Conservation (phyloP, 2,888 invertebrate species). For the Tachystola acroxantha region DNA sequence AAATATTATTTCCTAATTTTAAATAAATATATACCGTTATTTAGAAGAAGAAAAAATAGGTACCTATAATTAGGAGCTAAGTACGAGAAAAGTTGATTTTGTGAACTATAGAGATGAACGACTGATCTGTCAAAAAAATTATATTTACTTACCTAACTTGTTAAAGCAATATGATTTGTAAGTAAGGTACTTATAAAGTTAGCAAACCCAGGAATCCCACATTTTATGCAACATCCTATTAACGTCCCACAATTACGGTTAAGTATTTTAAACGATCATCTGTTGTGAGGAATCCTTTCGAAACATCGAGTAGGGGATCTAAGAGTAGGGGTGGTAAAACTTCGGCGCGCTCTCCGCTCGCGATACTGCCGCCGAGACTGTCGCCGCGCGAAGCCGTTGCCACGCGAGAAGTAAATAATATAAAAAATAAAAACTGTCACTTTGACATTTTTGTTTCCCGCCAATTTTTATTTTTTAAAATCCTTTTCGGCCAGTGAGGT, state of each 20-base stretch:
- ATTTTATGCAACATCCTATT: slow-evolving; percentile 56
- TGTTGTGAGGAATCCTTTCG: slow-evolving; percentile 58
- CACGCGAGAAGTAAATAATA: slow-evolving; percentile 31
- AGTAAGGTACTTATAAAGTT: too few relatives aligned
- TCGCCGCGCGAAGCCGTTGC: slow-evolving; percentile 50
- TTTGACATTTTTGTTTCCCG: slow-evolving; percentile 18
- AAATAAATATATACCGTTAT: too few relatives aligned
- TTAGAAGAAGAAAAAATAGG: too few relatives aligned
- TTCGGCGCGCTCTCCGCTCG: slow-evolving; percentile 47
- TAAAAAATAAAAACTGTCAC: slow-evolving; percentile 19
- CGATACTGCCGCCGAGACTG: slow-evolving; percentile 54
- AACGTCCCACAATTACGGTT: slow-evolving; percentile 38
- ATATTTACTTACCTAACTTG: too few relatives aligned
- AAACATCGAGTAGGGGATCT: slow-evolving; percentile 60
- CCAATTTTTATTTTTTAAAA: slow-evolving; percentile 22
- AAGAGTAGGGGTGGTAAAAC: slow-evolving; percentile 75
- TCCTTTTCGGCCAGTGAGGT: slow-evolving; percentile 8
- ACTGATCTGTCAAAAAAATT: too few relatives aligned
- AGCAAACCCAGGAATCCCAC: slow-evolving; percentile 12
- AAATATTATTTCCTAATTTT: too few relatives aligned
- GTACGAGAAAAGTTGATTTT: too few relatives aligned
- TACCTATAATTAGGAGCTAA: too few relatives aligned
- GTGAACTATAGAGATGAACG: too few relatives aligned
- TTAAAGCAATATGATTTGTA: too few relatives aligned
- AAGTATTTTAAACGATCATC: slow-evolving; percentile 43